Percentiles rank a stretch among this genome's conserved stretches.
phyloP scores from a whole-genome alignment of 2,888 invertebrate species.

The Troides helena region DNA sequence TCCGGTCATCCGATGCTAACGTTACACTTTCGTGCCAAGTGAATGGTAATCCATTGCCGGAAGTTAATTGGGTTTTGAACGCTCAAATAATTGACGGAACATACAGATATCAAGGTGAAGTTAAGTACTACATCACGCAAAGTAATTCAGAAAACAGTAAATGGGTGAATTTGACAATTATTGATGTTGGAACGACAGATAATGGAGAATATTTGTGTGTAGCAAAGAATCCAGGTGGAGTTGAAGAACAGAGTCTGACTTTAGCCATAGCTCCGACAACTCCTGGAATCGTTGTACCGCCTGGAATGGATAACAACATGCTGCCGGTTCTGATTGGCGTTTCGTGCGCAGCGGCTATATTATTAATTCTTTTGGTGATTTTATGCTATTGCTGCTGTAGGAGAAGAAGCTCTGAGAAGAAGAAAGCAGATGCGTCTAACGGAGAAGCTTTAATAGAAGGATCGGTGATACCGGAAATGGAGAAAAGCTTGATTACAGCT shows the following conservation, averaged over 20 bases:
- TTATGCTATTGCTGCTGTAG: slow-evolving; percentile 81
- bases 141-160: slow-evolving; percentile 61
- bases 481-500: slow-evolving; percentile 90
- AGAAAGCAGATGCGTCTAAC: slow-evolving; percentile 80
- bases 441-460: slow-evolving; percentile 87
- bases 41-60: slow-evolving; percentile 87
- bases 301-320: slow-evolving; percentile 79
- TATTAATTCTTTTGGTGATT: slow-evolving; percentile 74
- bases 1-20: slow-evolving; percentile 83
- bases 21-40: slow-evolving; percentile 88
- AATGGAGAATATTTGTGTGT: slow-evolving; percentile 88
- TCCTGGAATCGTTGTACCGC: slow-evolving; percentile 67
- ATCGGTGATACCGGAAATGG: slow-evolving; percentile 89
- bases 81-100: slow-evolving; percentile 81
- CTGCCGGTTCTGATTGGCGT: slow-evolving; percentile 78
- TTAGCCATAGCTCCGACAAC: slow-evolving; percentile 74
- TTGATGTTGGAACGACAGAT: slow-evolving; percentile 82
- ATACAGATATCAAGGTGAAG: slow-evolving; percentile 71
- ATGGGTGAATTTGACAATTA: slow-evolving; percentile 86
- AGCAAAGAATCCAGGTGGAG: slow-evolving; percentile 90
- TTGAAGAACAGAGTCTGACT: slow-evolving; percentile 87
- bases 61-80: slow-evolving; percentile 87
- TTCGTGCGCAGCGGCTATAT: slow-evolving; percentile 68
- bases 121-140: slow-evolving; percentile 69
- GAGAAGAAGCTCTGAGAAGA: slow-evolving; percentile 79